These are phyloP conservation scores for Paralvinella palmiformis DNA, from an alignment of 1,140 invertebrate genomes.

Conservation along the genomic window DNA sequence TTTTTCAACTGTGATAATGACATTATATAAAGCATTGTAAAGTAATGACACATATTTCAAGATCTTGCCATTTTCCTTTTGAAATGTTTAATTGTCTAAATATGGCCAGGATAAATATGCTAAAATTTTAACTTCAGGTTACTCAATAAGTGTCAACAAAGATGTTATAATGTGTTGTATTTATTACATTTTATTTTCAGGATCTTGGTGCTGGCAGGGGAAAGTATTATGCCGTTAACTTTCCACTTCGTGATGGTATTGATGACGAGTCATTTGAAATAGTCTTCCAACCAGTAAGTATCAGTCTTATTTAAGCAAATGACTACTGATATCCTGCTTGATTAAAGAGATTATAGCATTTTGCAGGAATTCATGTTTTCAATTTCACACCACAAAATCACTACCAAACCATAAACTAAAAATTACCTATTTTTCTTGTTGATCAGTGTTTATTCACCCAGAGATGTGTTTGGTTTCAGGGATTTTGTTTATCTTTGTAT, in stretches of 20 bases:
- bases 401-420: not conserved
- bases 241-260: constrained; percentile 95
- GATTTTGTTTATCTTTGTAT: no score
- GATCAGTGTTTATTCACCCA: not conserved
- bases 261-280: constrained; percentile 96
- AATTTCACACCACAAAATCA: not conserved
- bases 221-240: constrained; percentile 99
- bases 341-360: not conserved
- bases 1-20: no score
- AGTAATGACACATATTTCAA: not conserved
- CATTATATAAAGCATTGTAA: no score
- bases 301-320: not conserved
- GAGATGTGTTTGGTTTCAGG: not conserved
- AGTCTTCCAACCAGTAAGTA: constrained; percentile 81
- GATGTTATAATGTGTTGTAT: not conserved
- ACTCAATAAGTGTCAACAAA: not conserved
- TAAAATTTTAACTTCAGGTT: not conserved
- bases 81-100: not conserved
- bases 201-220: constrained; percentile 98
- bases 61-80: not conserved
- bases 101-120: not conserved
- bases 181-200: constrained; percentile 40
- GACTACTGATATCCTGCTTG: no score
- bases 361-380: not conserved
- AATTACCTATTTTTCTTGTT: not conserved